Evolutionary conservation across 2,113 vertebrate genomes (phyloP).

Genomic region (Mirza zaza): DNA sequence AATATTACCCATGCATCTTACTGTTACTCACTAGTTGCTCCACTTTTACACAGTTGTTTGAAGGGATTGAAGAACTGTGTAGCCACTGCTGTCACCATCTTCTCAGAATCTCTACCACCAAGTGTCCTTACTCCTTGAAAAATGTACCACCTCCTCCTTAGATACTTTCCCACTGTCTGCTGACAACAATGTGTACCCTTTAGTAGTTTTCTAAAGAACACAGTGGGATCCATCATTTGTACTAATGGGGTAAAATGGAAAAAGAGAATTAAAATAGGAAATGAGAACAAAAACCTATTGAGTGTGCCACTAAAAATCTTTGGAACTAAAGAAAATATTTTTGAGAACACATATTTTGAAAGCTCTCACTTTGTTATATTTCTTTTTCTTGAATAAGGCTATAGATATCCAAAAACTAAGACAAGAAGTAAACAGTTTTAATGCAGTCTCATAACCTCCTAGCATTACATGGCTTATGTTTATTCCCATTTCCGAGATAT

Average conservation of each 20-base stretch:
- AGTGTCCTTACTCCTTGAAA: background rate
- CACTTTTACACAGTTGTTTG: constrained; percentile 23
- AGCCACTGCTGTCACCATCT: background rate
- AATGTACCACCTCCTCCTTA: background rate
- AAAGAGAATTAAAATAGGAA: background rate
- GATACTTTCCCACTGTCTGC: background rate
- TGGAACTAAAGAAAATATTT: background rate
- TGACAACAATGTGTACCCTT: background rate
- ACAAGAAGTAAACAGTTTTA: background rate
- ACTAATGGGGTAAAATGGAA: background rate
- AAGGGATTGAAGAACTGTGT: background rate
- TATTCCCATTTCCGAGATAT: background rate
- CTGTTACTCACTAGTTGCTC: background rate
- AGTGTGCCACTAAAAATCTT: background rate
- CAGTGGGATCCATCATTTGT: background rate
- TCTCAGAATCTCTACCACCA: background rate
- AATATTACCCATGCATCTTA: background rate
- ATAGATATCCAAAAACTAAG: background rate
- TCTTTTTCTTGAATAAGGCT: background rate
- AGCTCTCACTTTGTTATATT: no score
- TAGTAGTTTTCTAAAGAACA: background rate
- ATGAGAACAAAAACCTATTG: background rate
- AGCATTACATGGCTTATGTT: background rate
- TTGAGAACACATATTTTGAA: no score
- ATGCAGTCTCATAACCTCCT: background rate